phyloP scores from a whole-genome alignment of 2,888 invertebrate genomes.

The Julus scanicus region DNA sequence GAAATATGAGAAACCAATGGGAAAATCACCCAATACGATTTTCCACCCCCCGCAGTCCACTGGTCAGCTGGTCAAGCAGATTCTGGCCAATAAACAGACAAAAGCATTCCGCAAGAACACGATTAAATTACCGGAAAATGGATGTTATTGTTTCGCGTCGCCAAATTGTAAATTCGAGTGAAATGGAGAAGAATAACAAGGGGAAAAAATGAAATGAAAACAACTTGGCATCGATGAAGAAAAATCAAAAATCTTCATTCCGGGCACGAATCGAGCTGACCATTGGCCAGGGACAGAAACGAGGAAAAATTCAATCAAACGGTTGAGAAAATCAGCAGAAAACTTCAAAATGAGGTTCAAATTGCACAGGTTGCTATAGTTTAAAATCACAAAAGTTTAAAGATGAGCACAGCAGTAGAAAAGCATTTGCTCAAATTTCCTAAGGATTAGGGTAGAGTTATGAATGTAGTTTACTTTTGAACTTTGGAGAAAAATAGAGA shows the following conservation, averaged over 20 bases:
- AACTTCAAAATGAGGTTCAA: not conserved
- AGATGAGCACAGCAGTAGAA: no score
- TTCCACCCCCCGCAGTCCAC: not conserved
- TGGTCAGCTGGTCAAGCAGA: constrained; percentile 9
- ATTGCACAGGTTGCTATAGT: not conserved
- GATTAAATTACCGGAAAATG: constrained; percentile 36
- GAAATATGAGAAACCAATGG: not conserved
- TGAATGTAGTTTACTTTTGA: no score
- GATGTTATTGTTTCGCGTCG: constrained; percentile 36
- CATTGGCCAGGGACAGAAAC: not conserved
- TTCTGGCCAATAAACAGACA: not conserved
- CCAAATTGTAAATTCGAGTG: constrained; percentile 38
- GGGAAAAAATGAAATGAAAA: not conserved
- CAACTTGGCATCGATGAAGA: not conserved
- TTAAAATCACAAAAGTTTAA: not conserved
- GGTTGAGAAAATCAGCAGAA: constrained; percentile 5
- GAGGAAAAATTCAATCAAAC: not conserved
- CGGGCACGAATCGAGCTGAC: not conserved
- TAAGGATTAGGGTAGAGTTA: no score
- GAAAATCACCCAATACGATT: not conserved
- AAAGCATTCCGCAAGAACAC: constrained; percentile 11
- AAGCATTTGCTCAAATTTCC: no score
- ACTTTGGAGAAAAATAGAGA: no score
- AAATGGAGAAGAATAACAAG: constrained; percentile 38
- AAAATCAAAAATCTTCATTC: constrained; percentile 14